Evolutionary conservation across 1,140 invertebrate genomes (phyloP).

Genomic region (Lepidostoma basale): DNA sequence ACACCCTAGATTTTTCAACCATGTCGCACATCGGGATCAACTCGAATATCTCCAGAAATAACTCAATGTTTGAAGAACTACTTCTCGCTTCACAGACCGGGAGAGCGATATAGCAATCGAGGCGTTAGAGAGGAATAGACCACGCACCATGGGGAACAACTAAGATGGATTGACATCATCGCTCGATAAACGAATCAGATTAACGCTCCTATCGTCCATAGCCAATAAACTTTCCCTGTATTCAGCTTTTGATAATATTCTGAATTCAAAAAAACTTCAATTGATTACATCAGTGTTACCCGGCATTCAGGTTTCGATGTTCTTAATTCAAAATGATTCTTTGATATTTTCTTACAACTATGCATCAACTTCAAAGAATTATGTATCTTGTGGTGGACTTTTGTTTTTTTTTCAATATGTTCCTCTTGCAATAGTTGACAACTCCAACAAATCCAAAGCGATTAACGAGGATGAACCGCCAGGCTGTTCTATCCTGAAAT

Average conservation of each 20-base stretch:
- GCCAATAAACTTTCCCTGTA: conserved; percentile 23
- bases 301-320: too few relatives aligned
- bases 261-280: too few relatives aligned
- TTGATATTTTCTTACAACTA: too few relatives aligned
- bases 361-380: too few relatives aligned
- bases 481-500: too few relatives aligned
- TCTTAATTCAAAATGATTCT: too few relatives aligned
- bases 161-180: conserved; percentile 23
- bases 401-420: too few relatives aligned
- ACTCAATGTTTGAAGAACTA: conserved; percentile 37
- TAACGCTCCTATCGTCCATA: conserved; percentile 27
- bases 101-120: not conserved
- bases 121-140: not conserved
- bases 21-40: conserved; percentile 33
- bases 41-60: conserved; percentile 19
- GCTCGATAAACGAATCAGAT: conserved; percentile 34
- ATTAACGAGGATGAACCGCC: too few relatives aligned
- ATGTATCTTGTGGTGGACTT: too few relatives aligned
- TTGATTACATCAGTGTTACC: too few relatives aligned
- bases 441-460: too few relatives aligned
- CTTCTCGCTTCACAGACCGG: conserved; percentile 6
- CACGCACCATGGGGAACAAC: not conserved
- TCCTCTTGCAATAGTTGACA: too few relatives aligned
- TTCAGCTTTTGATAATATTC: not conserved
- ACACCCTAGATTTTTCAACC: conserved; percentile 9